phyloP scores from a whole-genome alignment of 2,797 vertebrate species.

The Macroramphosus scolopax region DNA sequence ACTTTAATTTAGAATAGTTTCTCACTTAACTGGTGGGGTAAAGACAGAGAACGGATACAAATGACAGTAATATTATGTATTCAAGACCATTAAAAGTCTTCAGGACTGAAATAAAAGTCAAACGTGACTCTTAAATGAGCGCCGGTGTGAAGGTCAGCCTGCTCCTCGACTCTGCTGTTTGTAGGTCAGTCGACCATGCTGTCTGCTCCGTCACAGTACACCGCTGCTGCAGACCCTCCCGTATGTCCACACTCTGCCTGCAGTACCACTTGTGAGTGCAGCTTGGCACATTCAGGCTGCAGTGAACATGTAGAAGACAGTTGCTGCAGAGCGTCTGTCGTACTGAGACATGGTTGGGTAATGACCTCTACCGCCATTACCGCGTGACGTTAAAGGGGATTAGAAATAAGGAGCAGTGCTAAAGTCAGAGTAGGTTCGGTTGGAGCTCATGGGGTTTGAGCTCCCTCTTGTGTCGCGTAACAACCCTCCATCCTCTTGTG shows the following conservation, averaged over 20 bases:
- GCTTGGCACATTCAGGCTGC: slow-evolving; percentile 7
- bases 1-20: too few species aligned
- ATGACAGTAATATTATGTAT: too few species aligned
- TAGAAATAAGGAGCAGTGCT: slow-evolving; percentile 21
- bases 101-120: background rate
- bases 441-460: slow-evolving; percentile 25
- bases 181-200: slow-evolving; percentile 74
- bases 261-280: slow-evolving; percentile 6
- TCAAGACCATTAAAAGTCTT: background rate
- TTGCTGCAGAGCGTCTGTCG: slow-evolving; percentile 18
- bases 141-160: slow-evolving; percentile 57
- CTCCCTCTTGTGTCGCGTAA: slow-evolving; percentile 63
- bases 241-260: slow-evolving; percentile 18
- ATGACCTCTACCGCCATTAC: slow-evolving; percentile 45
- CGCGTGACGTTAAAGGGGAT: slow-evolving; percentile 43
- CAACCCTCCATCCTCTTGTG: background rate
- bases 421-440: slow-evolving; percentile 28
- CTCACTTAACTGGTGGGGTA: too few species aligned
- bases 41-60: background rate
- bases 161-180: slow-evolving; percentile 55
- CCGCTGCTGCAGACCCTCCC: slow-evolving; percentile 42
- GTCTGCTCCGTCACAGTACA: slow-evolving; percentile 54
- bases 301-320: background rate
- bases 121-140: slow-evolving; percentile 23
- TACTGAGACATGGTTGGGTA: slow-evolving; percentile 15